Percentiles rank a stretch among this genome's conserved stretches.
Evolutionary conservation across 1,140 invertebrate genomes (phyloP).

Genomic region (Bacillus rossius): DNA sequence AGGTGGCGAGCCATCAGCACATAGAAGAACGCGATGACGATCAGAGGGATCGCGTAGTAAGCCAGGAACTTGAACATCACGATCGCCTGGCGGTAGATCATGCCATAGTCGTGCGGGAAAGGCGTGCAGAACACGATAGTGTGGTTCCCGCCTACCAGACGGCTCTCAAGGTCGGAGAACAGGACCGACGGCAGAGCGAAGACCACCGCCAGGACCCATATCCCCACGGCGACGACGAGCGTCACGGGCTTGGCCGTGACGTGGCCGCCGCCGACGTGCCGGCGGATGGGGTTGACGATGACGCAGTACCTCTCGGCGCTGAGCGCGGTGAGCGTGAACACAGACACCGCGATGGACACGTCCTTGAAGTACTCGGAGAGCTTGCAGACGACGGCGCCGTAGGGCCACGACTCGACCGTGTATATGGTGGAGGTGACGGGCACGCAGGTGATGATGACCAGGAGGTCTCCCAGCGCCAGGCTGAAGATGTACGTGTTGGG

Average conservation of each 20-base stretch:
- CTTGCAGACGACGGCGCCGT: slow-evolving; percentile 74
- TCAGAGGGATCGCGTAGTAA: slow-evolving; percentile 78
- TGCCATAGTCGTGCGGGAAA: slow-evolving; percentile 41
- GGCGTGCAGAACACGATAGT: slow-evolving; percentile 50
- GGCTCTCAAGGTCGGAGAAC: slow-evolving; percentile 57
- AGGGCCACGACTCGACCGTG: slow-evolving; percentile 84
- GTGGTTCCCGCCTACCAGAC: neutral
- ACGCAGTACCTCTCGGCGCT: slow-evolving; percentile 76
- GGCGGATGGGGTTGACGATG: slow-evolving; percentile 75
- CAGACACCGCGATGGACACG: slow-evolving; percentile 87
- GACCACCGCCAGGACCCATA: slow-evolving; percentile 76
- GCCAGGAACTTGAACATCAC: slow-evolving; percentile 72
- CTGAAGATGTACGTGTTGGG: slow-evolving; percentile 79
- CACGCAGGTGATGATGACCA: slow-evolving; percentile 76
- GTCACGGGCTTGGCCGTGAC: neutral
- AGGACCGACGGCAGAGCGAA: slow-evolving; percentile 77
- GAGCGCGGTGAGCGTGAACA: slow-evolving; percentile 87
- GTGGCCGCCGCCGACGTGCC: slow-evolving; percentile 44
- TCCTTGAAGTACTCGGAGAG: slow-evolving; percentile 86
- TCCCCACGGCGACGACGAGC: slow-evolving; percentile 50
- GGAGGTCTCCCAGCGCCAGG: slow-evolving; percentile 48
- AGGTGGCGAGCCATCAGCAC: slow-evolving; percentile 81
- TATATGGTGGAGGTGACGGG: slow-evolving; percentile 85
- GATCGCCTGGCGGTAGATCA: slow-evolving; percentile 60
- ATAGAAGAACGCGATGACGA: slow-evolving; percentile 82